Base-by-base conservation (phyloP, 2,113 vertebrate species). In the Pelobates fuscus region DNA sequence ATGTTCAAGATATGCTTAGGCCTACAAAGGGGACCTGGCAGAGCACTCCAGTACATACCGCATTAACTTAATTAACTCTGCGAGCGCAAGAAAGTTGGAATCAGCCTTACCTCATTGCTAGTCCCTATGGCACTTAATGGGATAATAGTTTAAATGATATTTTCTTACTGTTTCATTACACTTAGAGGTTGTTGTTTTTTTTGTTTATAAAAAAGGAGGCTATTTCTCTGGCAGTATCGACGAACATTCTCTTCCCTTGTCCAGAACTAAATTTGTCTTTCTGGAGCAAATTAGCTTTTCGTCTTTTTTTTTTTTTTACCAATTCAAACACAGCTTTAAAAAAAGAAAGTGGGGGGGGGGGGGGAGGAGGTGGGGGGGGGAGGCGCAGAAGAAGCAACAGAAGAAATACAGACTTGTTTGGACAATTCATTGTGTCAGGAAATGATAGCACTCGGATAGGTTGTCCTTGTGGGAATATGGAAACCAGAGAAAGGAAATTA, bases 301-400 rank as follows among this genome's bases (percentile, higher is more conserved):
- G 57, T 41, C 20, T 27, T 67, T 57, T 69, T 70, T 52, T n/a
- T 77, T 70, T 6, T 25, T 21, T 80, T 69, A 52, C 63, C 46
- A 74, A 78, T 79, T 65, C 71, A 68, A 44, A 68, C 67, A 71
- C 44, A 43, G 82, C 82, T 80, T 81, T 83, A 82, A 85, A 75
- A 75, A 49, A 66, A 41, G 30, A 37, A 37, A 21, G 21, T 27
- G 49, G 20, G 32, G 32, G 32, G 10, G 32, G 10, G 32, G 32
- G 57, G n/a, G 41, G n/a, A 41, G 30, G 24, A 37, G 17, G 21
- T 27, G 49, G 20, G 32, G 32, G 32, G 10, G 32, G 10, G 32
- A 10, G 57, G 18, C 55, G 67, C 52, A 69, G 52, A 70, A 66
- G 62, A 74, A n/a, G n/a, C n/a, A n/a, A n/a, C n/a, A 49, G 44